Evolutionary conservation across 2,888 invertebrate species (phyloP).

Genomic region (Branchellion lobata): DNA sequence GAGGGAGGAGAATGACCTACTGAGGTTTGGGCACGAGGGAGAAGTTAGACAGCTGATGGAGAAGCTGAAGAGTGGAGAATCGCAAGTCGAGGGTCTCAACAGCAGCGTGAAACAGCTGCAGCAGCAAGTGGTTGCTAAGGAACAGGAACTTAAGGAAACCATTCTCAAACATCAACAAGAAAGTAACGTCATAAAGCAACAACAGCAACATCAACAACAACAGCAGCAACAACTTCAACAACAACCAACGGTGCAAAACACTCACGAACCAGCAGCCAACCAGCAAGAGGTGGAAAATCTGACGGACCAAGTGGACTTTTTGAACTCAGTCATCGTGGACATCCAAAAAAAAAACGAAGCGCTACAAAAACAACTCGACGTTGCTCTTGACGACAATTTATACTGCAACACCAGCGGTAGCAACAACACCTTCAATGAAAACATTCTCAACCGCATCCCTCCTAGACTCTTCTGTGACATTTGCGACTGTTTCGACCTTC

Average conservation of each 20-base stretch:
- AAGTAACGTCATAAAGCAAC: not conserved
- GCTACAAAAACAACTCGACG: conserved; percentile 75
- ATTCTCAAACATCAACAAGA: not conserved
- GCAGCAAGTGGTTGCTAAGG: not conserved
- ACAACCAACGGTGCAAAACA: not conserved
- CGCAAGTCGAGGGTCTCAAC: not conserved
- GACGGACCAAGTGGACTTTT: conserved; percentile 69
- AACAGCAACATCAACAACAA: not conserved
- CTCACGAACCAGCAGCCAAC: not conserved
- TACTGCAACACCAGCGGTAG: not conserved
- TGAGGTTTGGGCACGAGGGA: not conserved
- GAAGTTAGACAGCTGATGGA: not conserved
- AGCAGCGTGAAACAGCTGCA: not conserved
- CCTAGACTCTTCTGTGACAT: conserved; percentile 94
- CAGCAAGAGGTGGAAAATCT: conserved; percentile 23
- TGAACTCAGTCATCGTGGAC: conserved; percentile 94
- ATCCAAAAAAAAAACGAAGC: conserved; percentile 89
- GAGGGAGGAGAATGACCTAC: not conserved
- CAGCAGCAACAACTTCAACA: not conserved
- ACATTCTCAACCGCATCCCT: conserved; percentile 59
- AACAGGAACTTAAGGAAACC: not conserved
- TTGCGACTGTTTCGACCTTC: conserved; percentile 91
- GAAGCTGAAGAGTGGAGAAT: not conserved
- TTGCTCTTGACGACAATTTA: conserved; percentile 55
- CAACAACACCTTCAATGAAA: not conserved